A percentile compares a stretch with the other conserved stretches of the same genome.
Evolutionary conservation across 2,888 invertebrate species (phyloP).

Genomic region (Agonum fuliginosum): DNA sequence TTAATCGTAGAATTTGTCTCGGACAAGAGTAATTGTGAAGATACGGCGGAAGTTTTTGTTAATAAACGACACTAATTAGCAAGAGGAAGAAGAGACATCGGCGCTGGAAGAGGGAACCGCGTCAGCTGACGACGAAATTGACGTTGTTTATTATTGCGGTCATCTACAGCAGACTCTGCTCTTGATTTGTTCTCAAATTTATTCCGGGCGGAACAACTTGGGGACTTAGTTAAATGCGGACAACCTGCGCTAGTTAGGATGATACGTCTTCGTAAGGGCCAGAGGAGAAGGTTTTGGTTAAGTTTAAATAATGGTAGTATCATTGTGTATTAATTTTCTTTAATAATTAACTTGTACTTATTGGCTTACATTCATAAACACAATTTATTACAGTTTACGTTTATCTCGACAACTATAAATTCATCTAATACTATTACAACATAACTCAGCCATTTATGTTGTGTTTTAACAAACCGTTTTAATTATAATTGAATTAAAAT

Average conservation of each 20-base stretch:
- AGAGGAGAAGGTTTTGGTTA: too few species aligned
- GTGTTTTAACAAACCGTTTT: too few species aligned
- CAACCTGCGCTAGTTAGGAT: not conserved
- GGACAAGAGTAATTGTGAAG: conserved; percentile 56
- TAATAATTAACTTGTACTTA: too few species aligned
- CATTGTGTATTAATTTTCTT: too few species aligned
- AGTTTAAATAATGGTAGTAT: too few species aligned
- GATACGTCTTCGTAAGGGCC: too few species aligned
- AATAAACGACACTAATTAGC: conserved; percentile 58
- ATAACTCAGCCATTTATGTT: too few species aligned
- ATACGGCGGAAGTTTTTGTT: conserved; percentile 54
- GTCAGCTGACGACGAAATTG: conserved; percentile 23
- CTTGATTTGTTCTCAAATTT: conserved; percentile 51
- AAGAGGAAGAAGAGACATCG: not conserved
- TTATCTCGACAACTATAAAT: too few species aligned
- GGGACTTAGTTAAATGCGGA: not conserved
- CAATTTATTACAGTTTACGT: too few species aligned
- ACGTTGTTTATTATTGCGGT: conserved; percentile 58
- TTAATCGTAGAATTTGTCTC: conserved; percentile 59
- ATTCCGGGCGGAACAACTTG: conserved; percentile 11
- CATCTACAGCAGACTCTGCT: conserved; percentile 37
- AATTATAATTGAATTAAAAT: too few species aligned
- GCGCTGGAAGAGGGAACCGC: not conserved
- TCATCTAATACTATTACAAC: too few species aligned
- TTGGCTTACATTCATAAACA: too few species aligned